A percentile compares a stretch with the other conserved stretches of the same genome.
Evolutionary conservation across 2,797 vertebrate species (phyloP).

Genomic region (Labeo calbasu): DNA sequence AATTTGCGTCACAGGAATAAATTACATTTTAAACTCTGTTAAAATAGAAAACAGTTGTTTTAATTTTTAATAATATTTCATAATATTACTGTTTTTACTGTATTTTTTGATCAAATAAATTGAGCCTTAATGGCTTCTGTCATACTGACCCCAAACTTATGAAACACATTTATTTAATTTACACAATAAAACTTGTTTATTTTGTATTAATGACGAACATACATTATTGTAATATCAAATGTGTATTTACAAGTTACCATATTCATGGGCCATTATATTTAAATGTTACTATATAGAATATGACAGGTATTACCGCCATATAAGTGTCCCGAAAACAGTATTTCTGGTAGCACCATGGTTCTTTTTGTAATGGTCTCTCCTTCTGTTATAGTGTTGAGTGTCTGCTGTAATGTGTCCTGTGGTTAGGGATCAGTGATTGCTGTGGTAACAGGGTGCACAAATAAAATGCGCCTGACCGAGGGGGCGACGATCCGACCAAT

Average conservation of each 20-base stretch:
- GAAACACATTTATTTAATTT: not conserved
- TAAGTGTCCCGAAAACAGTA: not conserved
- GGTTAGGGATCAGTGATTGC: slow-evolving; percentile 50
- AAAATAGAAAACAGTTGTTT: not conserved
- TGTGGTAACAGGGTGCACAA: slow-evolving; percentile 40
- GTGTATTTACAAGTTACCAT: not conserved
- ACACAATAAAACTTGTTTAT: not conserved
- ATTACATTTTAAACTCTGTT: not conserved
- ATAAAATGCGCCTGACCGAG: slow-evolving; percentile 47
- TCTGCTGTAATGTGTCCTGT: slow-evolving; percentile 27
- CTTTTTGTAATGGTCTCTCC: not conserved
- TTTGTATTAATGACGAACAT: not conserved
- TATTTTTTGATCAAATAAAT: not conserved
- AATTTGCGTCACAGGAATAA: not conserved
- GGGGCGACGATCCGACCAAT: slow-evolving; percentile 49
- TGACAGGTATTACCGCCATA: not conserved
- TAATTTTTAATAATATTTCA: not conserved
- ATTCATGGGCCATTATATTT: not conserved
- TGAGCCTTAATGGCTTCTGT: not conserved
- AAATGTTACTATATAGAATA: not conserved
- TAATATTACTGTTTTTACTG: not conserved
- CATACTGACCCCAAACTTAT: not conserved
- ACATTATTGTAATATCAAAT: not conserved
- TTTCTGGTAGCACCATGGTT: not conserved
- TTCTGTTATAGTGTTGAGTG: not conserved